phyloP scores from a whole-genome alignment of 1,140 invertebrate species.

The Pollicipes pollicipes region DNA sequence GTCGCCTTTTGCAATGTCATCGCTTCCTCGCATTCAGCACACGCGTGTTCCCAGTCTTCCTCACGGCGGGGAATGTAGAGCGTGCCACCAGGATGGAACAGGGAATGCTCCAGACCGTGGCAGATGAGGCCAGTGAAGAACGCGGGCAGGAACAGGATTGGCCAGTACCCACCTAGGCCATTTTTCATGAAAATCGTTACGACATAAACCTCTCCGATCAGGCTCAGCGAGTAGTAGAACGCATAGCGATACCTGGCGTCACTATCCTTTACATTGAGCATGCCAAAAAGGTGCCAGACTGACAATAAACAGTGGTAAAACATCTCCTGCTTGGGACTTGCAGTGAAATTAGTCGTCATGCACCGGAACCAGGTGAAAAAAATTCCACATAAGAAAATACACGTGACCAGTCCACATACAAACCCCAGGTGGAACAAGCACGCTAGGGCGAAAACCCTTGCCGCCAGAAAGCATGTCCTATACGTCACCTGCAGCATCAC shows the following conservation, averaged over 20 bases:
- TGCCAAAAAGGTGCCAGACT: neutral
- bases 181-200: neutral
- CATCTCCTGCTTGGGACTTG: neutral
- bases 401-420: neutral
- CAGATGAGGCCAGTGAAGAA: neutral
- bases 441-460: neutral
- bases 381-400: neutral
- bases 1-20: no score
- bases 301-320: neutral
- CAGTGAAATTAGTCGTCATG: neutral
- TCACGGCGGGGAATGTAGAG: neutral
- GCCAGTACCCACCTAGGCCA: neutral
- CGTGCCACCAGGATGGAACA: neutral
- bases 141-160: neutral
- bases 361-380: neutral
- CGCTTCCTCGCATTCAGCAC: no score
- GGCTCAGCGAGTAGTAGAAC: neutral
- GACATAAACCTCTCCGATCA: neutral
- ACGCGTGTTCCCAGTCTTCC: neutral
- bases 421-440: neutral
- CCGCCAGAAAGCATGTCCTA: neutral
- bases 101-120: neutral
- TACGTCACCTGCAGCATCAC: neutral
- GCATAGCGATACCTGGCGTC: neutral
- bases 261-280: neutral